Percentiles rank a stretch among this genome's conserved stretches.
These are phyloP conservation scores for Lucilia sericata DNA, from an alignment of 1,140 invertebrate genomes.

Conservation along the genomic window DNA sequence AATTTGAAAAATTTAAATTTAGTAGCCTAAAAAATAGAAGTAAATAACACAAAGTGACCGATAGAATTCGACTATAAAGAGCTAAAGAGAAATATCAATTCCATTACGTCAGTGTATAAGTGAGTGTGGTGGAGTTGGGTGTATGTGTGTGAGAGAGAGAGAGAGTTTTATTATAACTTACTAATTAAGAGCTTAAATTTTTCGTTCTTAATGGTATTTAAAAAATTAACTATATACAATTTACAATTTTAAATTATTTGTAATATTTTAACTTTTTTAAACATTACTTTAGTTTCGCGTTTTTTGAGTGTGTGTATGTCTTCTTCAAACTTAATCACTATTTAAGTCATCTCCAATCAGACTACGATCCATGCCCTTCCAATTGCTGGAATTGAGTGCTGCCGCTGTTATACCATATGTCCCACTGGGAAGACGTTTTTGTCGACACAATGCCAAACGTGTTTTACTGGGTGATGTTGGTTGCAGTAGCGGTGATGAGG, in stretches of 20 bases:
- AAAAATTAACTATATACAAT: constrained; percentile 19
- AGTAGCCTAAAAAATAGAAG: neutral
- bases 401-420: constrained; percentile 47
- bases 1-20: neutral
- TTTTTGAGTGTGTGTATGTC: neutral
- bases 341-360: constrained; percentile 50
- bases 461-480: constrained; percentile 48
- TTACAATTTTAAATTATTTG: neutral
- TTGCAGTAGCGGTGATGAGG: constrained; percentile 50
- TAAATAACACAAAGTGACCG: neutral
- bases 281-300: neutral
- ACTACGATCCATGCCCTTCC: constrained; percentile 50
- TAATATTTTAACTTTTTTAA: neutral
- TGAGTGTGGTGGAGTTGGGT: neutral
- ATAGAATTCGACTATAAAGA: neutral
- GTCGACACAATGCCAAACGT: constrained; percentile 47
- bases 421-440: constrained; percentile 49
- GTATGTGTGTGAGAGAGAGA: neutral
- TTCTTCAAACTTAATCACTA: constrained; percentile 46
- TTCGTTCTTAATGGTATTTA: neutral
- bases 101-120: neutral
- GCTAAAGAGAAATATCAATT: constrained; percentile 21
- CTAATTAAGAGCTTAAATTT: neutral
- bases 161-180: neutral
- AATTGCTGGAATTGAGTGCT: constrained; percentile 45